A percentile compares a stretch with the other conserved stretches of the same genome.
phyloP scores from a whole-genome alignment of 2,797 vertebrate genomes.

The Sebastes kiyomatsui region DNA sequence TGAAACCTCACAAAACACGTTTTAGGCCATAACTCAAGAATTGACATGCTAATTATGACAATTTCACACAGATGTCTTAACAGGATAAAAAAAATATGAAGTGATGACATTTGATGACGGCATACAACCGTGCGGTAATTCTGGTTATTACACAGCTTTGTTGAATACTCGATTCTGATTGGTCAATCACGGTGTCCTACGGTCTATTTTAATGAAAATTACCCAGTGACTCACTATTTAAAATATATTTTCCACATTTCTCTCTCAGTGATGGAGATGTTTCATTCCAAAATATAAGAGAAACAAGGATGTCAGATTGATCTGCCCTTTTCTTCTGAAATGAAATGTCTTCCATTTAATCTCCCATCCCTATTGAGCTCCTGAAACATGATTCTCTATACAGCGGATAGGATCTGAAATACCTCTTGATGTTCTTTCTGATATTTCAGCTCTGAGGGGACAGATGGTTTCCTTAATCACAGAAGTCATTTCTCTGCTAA shows the following conservation, averaged over 20 bases:
- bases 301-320: slow-evolving; percentile 25
- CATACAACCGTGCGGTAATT: too few species aligned
- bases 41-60: too few species aligned
- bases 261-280: slow-evolving; percentile 4
- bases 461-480: slow-evolving; percentile 58
- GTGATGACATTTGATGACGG: too few species aligned
- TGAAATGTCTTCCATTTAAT: slow-evolving; percentile 37
- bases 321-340: slow-evolving; percentile 32
- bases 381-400: slow-evolving; percentile 9
- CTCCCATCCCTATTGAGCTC: slow-evolving; percentile 22
- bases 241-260: background rate
- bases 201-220: background rate
- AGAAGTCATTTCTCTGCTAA: slow-evolving; percentile 45
- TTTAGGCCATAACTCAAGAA: too few species aligned
- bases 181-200: too few species aligned
- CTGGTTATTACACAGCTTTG: too few species aligned
- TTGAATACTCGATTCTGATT: too few species aligned
- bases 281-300: background rate
- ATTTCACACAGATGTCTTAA: too few species aligned
- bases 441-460: slow-evolving; percentile 37
- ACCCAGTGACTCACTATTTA: background rate
- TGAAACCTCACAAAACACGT: too few species aligned
- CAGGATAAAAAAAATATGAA: too few species aligned
- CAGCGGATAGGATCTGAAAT: slow-evolving; percentile 36
- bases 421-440: slow-evolving; percentile 33